These are phyloP conservation scores for Siniperca chuatsi DNA, from an alignment of 2,113 vertebrate genomes.

Conservation along the genomic window DNA sequence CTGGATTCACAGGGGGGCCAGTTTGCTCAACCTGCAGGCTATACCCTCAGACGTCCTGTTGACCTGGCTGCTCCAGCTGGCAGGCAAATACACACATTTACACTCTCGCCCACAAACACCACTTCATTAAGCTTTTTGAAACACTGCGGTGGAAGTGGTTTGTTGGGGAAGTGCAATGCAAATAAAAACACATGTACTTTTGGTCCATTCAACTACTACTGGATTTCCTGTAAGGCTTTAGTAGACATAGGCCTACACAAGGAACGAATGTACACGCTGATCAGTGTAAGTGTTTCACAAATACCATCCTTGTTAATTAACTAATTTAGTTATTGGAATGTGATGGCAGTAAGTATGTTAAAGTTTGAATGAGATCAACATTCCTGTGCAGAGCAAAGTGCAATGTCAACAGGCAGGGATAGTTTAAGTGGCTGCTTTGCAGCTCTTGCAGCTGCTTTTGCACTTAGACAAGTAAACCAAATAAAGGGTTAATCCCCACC, in stretches of 20 bases:
- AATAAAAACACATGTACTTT: conserved; percentile 45
- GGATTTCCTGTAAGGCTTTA: conserved; percentile 25
- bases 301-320: conserved; percentile 33
- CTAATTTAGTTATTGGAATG: conserved; percentile 36
- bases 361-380: conserved; percentile 69
- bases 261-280: conserved; percentile 27
- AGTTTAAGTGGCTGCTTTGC: conserved; percentile 52
- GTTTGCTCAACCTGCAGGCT: conserved; percentile 67
- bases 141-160: background rate
- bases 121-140: conserved; percentile 49
- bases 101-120: conserved; percentile 33
- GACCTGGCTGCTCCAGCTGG: conserved; percentile 56
- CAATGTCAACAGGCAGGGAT: conserved; percentile 59
- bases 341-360: conserved; percentile 35
- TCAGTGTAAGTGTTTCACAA: conserved; percentile 51
- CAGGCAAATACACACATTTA: conserved; percentile 57
- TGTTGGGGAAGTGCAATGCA: conserved; percentile 39
- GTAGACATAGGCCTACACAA: conserved; percentile 24
- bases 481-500: conserved; percentile 43
- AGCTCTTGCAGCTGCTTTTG: conserved; percentile 51
- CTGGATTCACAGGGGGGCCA: conserved; percentile 55
- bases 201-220: background rate
- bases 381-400: conserved; percentile 59
- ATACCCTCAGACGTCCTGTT: conserved; percentile 47
- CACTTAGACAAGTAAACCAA: conserved; percentile 47